Evolutionary conservation across 2,113 vertebrate genomes (phyloP).

Genomic region (Ovibos moschatus): DNA sequence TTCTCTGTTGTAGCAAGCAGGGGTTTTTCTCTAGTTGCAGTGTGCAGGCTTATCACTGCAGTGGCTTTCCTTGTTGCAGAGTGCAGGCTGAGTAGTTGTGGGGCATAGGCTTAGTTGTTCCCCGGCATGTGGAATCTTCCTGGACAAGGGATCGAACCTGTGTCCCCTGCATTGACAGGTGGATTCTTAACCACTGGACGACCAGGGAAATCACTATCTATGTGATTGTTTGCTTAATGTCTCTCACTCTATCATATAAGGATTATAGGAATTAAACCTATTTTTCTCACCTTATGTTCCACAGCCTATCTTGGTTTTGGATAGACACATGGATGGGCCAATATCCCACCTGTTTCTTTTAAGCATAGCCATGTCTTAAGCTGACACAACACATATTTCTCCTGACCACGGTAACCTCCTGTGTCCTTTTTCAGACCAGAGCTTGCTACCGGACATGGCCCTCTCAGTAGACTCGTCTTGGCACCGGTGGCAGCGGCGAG

Average conservation of each 20-base stretch:
- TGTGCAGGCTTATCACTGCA: neutral
- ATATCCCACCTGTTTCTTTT: neutral
- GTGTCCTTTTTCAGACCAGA: slow-evolving; percentile 56
- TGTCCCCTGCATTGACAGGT: neutral
- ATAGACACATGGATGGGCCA: neutral
- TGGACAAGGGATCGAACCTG: neutral
- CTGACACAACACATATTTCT: neutral
- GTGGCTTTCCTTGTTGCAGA: neutral
- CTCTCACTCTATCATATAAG: neutral
- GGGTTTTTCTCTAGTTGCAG: neutral
- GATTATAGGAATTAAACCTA: neutral
- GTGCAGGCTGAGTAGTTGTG: neutral
- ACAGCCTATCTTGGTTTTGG: neutral
- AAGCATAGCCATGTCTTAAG: rapidly evolving
- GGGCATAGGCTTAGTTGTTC: neutral
- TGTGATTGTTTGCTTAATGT: neutral
- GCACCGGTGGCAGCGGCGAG: slow-evolving; percentile 58
- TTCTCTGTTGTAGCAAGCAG: neutral
- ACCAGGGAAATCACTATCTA: neutral
- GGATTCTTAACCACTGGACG: neutral
- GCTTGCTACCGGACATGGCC: slow-evolving; percentile 58
- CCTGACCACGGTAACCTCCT: neutral
- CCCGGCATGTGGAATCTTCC: neutral
- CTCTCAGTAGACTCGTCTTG: slow-evolving; percentile 75
- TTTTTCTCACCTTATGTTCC: neutral